Evolutionary conservation across 2,888 invertebrate genomes (phyloP).

Genomic region (Oithona nana): DNA sequence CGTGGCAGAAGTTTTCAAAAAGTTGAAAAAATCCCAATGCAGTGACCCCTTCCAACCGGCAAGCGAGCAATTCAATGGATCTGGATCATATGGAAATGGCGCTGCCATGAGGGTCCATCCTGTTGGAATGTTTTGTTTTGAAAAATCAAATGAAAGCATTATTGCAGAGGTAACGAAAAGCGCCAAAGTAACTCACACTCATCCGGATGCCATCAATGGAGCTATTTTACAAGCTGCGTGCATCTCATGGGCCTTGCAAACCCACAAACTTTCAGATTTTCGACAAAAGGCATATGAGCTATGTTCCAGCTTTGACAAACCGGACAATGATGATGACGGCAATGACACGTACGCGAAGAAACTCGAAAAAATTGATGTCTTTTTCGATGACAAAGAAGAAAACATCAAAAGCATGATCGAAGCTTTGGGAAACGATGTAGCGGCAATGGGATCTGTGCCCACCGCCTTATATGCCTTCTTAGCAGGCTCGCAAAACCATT

Average conservation of each 20-base stretch:
- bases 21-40: conserved; percentile 35
- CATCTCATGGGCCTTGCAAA: neutral
- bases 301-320: neutral
- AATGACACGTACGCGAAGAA: neutral
- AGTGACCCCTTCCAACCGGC: conserved; percentile 42
- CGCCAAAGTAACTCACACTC: conserved; percentile 42
- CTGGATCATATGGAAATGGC: conserved; percentile 56
- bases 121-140: conserved; percentile 38
- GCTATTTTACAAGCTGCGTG: conserved; percentile 26
- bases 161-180: conserved; percentile 33
- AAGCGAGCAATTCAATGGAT: conserved; percentile 41
- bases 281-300: neutral
- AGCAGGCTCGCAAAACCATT: no score
- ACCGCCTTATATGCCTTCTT: conserved; percentile 51
- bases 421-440: conserved; percentile 39
- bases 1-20: conserved; percentile 34
- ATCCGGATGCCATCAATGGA: conserved; percentile 29
- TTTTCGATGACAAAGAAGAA: neutral
- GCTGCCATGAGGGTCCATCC: conserved; percentile 54
- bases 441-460: conserved; percentile 48
- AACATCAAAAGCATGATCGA: conserved; percentile 35
- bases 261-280: neutral
- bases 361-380: neutral
- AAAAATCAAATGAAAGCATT: conserved; percentile 32
- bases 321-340: neutral